A percentile compares a stretch with the other conserved stretches of the same genome.
Conservation (phyloP, 2,888 invertebrate species). For the Fragum whitleyi region DNA sequence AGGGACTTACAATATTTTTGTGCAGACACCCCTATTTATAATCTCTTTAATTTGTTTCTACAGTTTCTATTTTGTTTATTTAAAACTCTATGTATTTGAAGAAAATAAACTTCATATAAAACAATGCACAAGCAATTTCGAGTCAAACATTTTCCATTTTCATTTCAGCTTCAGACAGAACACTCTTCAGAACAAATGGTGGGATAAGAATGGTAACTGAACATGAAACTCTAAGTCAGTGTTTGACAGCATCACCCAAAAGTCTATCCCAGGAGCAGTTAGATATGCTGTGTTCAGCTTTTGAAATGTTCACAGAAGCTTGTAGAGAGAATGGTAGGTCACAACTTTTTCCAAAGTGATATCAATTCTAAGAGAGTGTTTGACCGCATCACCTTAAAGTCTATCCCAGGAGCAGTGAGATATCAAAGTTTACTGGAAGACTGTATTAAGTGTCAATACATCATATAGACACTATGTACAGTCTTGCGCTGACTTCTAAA, state of each 20-base stretch:
- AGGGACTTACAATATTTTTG: too few relatives aligned
- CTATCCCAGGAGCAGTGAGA: constrained; percentile 76
- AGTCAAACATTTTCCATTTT: not conserved
- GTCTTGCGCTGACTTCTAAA: too few relatives aligned
- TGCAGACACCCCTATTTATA: too few relatives aligned
- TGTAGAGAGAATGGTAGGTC: constrained; percentile 81
- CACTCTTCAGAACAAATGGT: constrained; percentile 78
- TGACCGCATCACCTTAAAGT: constrained; percentile 73
- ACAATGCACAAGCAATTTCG: too few relatives aligned
- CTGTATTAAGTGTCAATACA: too few relatives aligned
- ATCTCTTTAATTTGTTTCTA: too few relatives aligned
- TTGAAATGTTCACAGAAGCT: constrained; percentile 76
- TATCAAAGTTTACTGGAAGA: not conserved
- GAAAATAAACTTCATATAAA: too few relatives aligned
- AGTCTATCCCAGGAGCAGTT: constrained; percentile 79
- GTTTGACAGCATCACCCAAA: constrained; percentile 73
- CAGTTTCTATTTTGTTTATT: too few relatives aligned
- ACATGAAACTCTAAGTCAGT: constrained; percentile 54
- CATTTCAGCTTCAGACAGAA: constrained; percentile 75
- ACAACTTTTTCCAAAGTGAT: too few relatives aligned
- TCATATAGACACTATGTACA: too few relatives aligned
- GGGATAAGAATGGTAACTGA: constrained; percentile 69
- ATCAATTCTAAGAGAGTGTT: constrained; percentile 62
- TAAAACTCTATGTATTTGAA: too few relatives aligned
- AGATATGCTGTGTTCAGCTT: constrained; percentile 75